Conservation (phyloP, 2,113 vertebrate species). For the Willisornis vidua region DNA sequence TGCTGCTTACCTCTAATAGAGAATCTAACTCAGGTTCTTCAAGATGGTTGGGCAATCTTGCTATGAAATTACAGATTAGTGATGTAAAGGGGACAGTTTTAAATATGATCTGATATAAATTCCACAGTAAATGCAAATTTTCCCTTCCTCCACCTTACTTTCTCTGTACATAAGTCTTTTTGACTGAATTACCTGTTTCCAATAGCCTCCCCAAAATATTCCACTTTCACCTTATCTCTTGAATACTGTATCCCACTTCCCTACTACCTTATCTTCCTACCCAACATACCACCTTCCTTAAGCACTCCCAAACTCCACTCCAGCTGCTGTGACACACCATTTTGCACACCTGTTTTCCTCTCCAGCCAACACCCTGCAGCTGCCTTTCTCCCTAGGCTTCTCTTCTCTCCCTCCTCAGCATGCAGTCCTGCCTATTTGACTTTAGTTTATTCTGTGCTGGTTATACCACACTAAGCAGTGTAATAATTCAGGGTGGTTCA, state of each 20-base stretch:
- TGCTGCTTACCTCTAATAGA: neutral
- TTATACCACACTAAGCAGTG: neutral
- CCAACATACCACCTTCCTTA: neutral
- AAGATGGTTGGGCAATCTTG: neutral
- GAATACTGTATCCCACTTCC: neutral
- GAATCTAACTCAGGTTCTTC: neutral
- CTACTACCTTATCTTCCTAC: neutral
- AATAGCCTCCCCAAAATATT: neutral
- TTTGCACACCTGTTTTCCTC: neutral
- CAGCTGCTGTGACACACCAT: neutral
- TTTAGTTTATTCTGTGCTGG: neutral
- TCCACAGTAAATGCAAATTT: neutral
- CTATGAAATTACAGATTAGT: neutral
- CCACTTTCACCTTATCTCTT: neutral
- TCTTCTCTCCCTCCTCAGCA: neutral
- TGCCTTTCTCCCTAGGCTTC: neutral
- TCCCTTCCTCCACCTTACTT: neutral
- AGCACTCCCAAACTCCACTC: neutral
- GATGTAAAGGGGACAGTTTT: neutral
- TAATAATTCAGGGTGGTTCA: neutral
- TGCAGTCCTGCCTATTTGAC: neutral
- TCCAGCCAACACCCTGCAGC: neutral
- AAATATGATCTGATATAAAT: neutral
- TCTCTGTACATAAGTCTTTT: neutral
- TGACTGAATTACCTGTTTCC: neutral